These are phyloP conservation scores for Reticulitermes lucifugus DNA, from an alignment of 2,888 invertebrate genomes.

Conservation along the genomic window DNA sequence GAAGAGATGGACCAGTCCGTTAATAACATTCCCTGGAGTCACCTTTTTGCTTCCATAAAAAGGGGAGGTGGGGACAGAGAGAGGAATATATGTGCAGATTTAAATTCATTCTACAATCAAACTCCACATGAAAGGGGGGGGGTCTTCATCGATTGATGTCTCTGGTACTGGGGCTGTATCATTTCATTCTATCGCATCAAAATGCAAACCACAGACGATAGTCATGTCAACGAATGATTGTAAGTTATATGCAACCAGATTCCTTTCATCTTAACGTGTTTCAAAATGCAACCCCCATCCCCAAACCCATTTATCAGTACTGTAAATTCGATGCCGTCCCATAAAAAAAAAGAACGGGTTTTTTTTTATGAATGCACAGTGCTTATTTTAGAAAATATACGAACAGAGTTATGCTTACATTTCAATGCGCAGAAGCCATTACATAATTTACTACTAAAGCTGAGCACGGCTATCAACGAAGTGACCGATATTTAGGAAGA, in stretches of 20 bases:
- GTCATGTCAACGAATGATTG: neutral
- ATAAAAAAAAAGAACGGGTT: neutral
- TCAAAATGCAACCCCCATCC: neutral
- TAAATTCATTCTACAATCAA: slow-evolving; percentile 1
- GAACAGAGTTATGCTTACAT: neutral
- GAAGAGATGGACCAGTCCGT: neutral
- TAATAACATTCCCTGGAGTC: slow-evolving; percentile 15
- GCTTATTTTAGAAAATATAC: slow-evolving; percentile 14
- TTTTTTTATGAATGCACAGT: neutral
- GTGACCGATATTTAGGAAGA: too few species aligned
- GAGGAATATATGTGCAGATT: neutral
- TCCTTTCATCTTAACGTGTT: neutral
- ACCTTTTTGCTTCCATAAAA: neutral
- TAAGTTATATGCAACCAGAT: neutral
- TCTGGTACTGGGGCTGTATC: neutral
- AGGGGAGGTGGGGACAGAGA: neutral
- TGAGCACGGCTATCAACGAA: too few species aligned
- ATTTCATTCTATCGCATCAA: neutral
- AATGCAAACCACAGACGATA: neutral
- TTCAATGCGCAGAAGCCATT: neutral
- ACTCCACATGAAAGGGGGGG: neutral
- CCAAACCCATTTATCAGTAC: slow-evolving; percentile 5
- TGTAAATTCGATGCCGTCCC: slow-evolving; percentile 12
- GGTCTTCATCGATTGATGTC: neutral
- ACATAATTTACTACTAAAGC: too few species aligned